Evolutionary conservation across 2,888 invertebrate genomes (phyloP).

Genomic region (Habrosyne pyritoides): DNA sequence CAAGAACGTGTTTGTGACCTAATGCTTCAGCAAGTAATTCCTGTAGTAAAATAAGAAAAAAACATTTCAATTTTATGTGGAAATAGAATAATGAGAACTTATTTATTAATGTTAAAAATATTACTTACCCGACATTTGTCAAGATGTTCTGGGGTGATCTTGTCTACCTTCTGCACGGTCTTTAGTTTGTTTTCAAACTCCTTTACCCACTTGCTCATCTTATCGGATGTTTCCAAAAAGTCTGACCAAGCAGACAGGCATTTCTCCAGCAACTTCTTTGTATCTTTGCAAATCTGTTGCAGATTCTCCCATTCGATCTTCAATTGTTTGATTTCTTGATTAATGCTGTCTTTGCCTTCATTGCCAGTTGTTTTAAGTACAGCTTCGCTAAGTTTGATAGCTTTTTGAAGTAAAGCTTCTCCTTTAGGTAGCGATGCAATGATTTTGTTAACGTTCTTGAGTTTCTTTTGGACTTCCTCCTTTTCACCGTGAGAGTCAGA

Average conservation of each 20-base stretch:
- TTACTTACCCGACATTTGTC: slow-evolving; percentile 87
- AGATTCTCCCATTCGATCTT: slow-evolving; percentile 92
- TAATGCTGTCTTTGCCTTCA: slow-evolving; percentile 92
- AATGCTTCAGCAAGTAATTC: slow-evolving; percentile 89
- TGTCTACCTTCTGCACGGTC: slow-evolving; percentile 86
- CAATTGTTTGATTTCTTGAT: slow-evolving; percentile 91
- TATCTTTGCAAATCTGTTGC: slow-evolving; percentile 89
- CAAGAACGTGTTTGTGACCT: slow-evolving; percentile 89
- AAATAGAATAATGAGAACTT: slow-evolving; percentile 2
- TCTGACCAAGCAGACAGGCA: slow-evolving; percentile 93
- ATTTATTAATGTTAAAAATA: background rate
- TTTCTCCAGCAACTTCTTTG: slow-evolving; percentile 88
- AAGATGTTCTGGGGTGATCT: slow-evolving; percentile 91
- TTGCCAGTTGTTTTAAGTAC: slow-evolving; percentile 90
- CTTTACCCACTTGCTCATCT: slow-evolving; percentile 90
- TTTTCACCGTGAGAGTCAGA: slow-evolving; percentile 95
- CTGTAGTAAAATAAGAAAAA: slow-evolving; percentile 45
- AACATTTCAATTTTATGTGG: slow-evolving; percentile 7
- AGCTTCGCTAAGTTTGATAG: slow-evolving; percentile 88
- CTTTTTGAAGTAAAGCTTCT: slow-evolving; percentile 88
- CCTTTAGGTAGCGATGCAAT: slow-evolving; percentile 87
- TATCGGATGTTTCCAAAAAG: slow-evolving; percentile 88
- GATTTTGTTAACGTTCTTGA: slow-evolving; percentile 88
- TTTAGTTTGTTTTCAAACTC: slow-evolving; percentile 87
- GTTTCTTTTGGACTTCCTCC: slow-evolving; percentile 89